Evolutionary conservation across 2,797 vertebrate species (phyloP).

Genomic region (Karalla daura): DNA sequence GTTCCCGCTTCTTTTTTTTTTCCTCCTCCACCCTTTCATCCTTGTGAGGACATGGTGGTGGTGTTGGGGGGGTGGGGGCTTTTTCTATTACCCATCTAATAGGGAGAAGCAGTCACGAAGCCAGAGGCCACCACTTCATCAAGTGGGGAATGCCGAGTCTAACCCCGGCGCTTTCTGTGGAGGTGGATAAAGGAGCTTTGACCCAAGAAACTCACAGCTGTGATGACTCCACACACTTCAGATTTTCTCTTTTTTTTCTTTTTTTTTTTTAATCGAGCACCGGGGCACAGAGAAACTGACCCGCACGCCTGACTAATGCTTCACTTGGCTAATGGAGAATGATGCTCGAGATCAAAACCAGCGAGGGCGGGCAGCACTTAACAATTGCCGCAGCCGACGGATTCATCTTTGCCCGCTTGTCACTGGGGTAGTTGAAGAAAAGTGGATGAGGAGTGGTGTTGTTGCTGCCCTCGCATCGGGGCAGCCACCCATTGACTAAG

Average conservation of each 20-base stretch:
- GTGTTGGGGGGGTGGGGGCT: background rate
- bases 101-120: conserved; percentile 28
- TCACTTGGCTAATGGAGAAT: conserved; percentile 21
- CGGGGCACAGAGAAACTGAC: conserved; percentile 22
- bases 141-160: conserved; percentile 13
- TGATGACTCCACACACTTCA: conserved; percentile 17
- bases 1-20: conserved; percentile 29
- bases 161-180: conserved; percentile 20
- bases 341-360: conserved; percentile 33
- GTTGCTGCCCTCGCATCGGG: conserved; percentile 43
- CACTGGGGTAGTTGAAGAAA: conserved; percentile 7
- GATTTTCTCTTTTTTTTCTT: conserved; percentile 7
- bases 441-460: conserved; percentile 49
- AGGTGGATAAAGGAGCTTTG: conserved; percentile 27
- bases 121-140: conserved; percentile 26
- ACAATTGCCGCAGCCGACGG: conserved; percentile 7
- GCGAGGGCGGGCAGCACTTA: conserved; percentile 13
- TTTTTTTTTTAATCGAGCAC: background rate
- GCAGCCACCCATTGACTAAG: conserved; percentile 49
- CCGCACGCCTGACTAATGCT: conserved; percentile 12
- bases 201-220: conserved; percentile 21
- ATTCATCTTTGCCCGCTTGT: conserved; percentile 29
- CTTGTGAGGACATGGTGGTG: background rate
- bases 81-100: conserved; percentile 40
- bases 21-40: conserved; percentile 16